A percentile compares a stretch with the other conserved stretches of the same genome.
Conservation (phyloP, 2,888 invertebrate species). For the Amiota communis region DNA sequence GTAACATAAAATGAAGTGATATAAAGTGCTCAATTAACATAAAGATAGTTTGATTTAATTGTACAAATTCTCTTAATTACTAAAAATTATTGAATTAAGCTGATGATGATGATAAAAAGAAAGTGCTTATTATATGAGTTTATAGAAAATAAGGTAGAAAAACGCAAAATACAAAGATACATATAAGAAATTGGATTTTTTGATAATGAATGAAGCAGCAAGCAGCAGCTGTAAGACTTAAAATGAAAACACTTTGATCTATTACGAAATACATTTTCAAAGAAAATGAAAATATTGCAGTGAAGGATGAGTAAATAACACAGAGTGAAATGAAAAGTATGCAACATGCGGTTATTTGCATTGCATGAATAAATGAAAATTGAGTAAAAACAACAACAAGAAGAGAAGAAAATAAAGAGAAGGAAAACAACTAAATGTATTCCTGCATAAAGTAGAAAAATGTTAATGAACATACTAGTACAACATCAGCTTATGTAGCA, state of each 20-base stretch:
- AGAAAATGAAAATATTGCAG: background rate
- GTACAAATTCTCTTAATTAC: too few species aligned
- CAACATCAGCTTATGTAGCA: background rate
- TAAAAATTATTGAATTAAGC: background rate
- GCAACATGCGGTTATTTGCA: background rate
- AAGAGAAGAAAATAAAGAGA: background rate
- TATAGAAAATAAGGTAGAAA: background rate
- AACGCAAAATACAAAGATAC: background rate
- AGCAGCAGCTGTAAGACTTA: conserved; percentile 22
- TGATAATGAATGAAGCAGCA: background rate
- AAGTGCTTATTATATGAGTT: background rate
- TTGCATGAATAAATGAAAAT: conserved; percentile 16
- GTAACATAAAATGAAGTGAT: background rate
- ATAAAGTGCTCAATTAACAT: conserved; percentile 11
- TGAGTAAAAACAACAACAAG: background rate
- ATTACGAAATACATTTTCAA: background rate
- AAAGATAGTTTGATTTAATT: conserved; percentile 10
- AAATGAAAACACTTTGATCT: conserved; percentile 20
- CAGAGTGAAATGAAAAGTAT: background rate
- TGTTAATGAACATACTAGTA: conserved; percentile 21
- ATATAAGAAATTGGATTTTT: background rate
- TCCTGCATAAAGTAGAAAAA: conserved; percentile 21
- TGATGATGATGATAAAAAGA: background rate
- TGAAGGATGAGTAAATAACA: background rate
- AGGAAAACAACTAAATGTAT: too few species aligned